These are phyloP conservation scores for Pseudomyrmex sp. DNA, from an alignment of 1,140 invertebrate genomes.

Conservation along the genomic window DNA sequence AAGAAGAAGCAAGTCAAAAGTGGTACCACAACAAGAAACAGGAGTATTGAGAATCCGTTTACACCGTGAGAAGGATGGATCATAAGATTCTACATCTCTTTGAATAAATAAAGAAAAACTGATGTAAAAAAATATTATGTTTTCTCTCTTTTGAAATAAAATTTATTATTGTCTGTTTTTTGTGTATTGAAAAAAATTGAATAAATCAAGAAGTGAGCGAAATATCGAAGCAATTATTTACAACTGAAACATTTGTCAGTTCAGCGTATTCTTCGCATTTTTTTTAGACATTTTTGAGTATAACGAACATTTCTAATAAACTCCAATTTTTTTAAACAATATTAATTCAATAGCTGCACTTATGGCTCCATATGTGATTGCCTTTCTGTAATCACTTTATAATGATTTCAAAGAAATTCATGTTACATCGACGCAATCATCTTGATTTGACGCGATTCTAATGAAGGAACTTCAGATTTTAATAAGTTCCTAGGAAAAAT, in stretches of 20 bases:
- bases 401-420: slow-evolving; percentile 13
- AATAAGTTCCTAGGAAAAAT: slow-evolving; percentile 58
- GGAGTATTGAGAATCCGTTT: not conserved
- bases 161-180: too few relatives aligned
- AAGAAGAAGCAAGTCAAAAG: slow-evolving; percentile 2
- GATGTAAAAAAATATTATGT: too few relatives aligned
- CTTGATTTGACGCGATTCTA: slow-evolving; percentile 37
- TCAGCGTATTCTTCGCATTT: too few relatives aligned
- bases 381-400: slow-evolving; percentile 5
- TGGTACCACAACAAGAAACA: not conserved
- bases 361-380: too few relatives aligned
- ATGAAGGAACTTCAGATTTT: slow-evolving; percentile 40
- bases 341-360: too few relatives aligned
- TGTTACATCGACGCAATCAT: slow-evolving; percentile 12
- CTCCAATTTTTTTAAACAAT: not conserved
- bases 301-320: not conserved
- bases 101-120: too few relatives aligned
- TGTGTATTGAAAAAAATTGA: too few relatives aligned
- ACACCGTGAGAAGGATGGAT: slow-evolving; percentile 3
- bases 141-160: too few relatives aligned
- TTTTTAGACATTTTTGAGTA: not conserved
- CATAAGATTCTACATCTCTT: too few relatives aligned
- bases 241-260: too few relatives aligned
- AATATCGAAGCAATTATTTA: too few relatives aligned
- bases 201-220: too few relatives aligned